phyloP scores from a whole-genome alignment of 2,113 vertebrate species.

The Nerophis ophidion region DNA sequence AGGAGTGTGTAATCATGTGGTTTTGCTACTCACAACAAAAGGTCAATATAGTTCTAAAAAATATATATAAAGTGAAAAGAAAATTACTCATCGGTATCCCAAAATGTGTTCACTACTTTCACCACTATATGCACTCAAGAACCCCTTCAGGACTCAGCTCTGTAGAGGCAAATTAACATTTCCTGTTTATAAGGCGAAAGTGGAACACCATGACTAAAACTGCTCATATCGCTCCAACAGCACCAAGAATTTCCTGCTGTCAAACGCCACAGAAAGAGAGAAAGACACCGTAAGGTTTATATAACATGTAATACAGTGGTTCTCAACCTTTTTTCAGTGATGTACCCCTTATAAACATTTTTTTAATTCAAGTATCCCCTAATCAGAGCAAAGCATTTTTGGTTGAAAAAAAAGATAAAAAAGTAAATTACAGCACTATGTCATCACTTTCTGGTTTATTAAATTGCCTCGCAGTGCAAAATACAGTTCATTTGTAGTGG shows the following conservation, averaged over 20 bases:
- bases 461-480: too few species aligned
- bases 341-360: too few species aligned
- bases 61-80: not conserved
- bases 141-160: conserved; percentile 39
- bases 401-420: too few species aligned
- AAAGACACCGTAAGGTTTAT: not conserved
- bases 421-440: too few species aligned
- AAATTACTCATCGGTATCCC: not conserved
- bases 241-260: conserved; percentile 15
- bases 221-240: conserved; percentile 44
- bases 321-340: too few species aligned
- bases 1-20: not conserved
- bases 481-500: too few species aligned
- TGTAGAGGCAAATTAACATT: conserved; percentile 58
- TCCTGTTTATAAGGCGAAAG: conserved; percentile 68
- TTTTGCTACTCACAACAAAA: not conserved
- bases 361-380: too few species aligned
- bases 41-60: not conserved
- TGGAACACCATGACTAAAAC: conserved; percentile 33
- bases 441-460: too few species aligned
- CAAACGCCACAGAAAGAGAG: conserved; percentile 13
- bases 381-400: too few species aligned
- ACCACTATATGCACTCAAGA: conserved; percentile 17
- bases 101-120: not conserved
- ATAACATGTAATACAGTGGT: too few species aligned